Percentiles rank a stretch among this genome's conserved stretches.
Conservation (phyloP, 2,888 invertebrate species). For the Notodonta dromedarius region DNA sequence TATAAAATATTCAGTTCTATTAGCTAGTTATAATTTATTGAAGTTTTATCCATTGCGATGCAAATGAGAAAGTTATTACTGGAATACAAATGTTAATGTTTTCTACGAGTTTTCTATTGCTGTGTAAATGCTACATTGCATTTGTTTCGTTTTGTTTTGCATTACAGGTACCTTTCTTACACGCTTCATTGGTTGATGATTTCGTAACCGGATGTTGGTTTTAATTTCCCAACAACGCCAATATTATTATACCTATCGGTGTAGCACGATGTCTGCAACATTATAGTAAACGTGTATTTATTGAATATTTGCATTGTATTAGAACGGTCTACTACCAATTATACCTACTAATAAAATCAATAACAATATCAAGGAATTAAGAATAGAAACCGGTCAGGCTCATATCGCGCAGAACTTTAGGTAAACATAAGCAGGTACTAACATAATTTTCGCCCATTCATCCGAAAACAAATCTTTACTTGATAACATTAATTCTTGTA, state of each 20-base stretch:
- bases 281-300: constrained; percentile 15
- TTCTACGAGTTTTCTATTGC: background rate
- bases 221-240: constrained; percentile 50
- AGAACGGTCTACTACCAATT: too few relatives aligned
- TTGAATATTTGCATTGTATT: too few relatives aligned
- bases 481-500: too few relatives aligned
- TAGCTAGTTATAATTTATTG: too few relatives aligned
- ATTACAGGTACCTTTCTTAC: constrained; percentile 47
- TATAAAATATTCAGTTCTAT: too few relatives aligned
- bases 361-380: too few relatives aligned
- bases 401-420: too few relatives aligned
- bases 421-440: too few relatives aligned
- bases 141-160: constrained; percentile 29
- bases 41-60: constrained; percentile 14
- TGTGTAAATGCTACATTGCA: constrained; percentile 21
- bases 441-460: too few relatives aligned
- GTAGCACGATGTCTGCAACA: constrained; percentile 18
- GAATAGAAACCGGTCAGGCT: too few relatives aligned
- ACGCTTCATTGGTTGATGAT: constrained; percentile 65
- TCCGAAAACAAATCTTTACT: too few relatives aligned
- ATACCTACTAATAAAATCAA: too few relatives aligned
- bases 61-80: background rate
- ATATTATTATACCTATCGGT: constrained; percentile 31
- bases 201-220: constrained; percentile 68
- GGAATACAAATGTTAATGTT: background rate